Evolutionary conservation across 2,113 vertebrate species (phyloP).

Genomic region (Eptesicus fuscus): DNA sequence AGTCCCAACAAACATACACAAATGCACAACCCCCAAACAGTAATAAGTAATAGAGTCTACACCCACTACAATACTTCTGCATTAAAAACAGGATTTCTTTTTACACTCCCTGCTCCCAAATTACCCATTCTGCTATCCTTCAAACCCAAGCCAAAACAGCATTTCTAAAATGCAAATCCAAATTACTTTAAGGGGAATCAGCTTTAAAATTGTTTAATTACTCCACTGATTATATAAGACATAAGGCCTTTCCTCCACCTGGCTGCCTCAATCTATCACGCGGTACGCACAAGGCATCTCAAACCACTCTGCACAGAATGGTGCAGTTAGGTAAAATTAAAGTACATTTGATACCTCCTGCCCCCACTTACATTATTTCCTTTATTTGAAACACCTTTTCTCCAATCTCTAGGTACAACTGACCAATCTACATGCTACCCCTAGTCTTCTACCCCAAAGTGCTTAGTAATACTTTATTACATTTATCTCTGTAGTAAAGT

Average conservation of each 20-base stretch:
- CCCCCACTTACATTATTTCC: no score
- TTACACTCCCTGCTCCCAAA: background rate
- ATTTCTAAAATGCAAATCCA: background rate
- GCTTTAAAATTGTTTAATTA: background rate
- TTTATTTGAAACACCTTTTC: background rate
- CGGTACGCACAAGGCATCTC: background rate
- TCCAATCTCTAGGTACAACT: background rate
- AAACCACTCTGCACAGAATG: background rate
- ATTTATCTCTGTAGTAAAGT: background rate
- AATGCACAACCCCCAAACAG: rapidly evolving
- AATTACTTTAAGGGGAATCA: background rate
- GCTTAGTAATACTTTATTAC: rapidly evolving
- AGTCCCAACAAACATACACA: background rate
- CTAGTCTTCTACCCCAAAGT: background rate
- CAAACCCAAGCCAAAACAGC: background rate
- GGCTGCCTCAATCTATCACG: background rate
- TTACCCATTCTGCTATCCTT: background rate
- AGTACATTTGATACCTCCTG: no score
- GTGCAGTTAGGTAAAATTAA: background rate
- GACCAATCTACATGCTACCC: no score
- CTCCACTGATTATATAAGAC: background rate
- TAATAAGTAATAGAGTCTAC: background rate
- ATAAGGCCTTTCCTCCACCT: background rate
- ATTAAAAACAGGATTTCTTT: background rate
- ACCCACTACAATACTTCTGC: background rate